Conservation (phyloP, 2,888 invertebrate species). For the Corythucha ciliata region DNA sequence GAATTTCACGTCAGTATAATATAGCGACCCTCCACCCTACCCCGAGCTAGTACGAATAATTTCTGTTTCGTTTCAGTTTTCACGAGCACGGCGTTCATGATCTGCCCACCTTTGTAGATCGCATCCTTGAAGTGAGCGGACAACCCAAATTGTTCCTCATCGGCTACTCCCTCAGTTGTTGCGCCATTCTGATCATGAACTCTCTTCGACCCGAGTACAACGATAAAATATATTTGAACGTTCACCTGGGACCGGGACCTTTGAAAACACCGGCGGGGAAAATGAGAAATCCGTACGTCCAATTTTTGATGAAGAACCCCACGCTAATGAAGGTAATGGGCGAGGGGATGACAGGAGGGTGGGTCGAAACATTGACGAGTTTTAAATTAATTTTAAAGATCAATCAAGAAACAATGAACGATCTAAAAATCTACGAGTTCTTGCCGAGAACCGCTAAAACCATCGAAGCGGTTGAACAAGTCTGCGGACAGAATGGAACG, state of each 20-base stretch:
- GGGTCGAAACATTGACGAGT: too few relatives aligned
- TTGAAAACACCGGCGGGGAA: too few relatives aligned
- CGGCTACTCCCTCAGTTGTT: constrained; percentile 86
- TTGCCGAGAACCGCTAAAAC: not conserved
- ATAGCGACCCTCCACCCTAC: too few relatives aligned
- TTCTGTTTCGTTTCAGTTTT: constrained; percentile 1
- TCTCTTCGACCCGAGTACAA: constrained; percentile 58
- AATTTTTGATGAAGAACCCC: too few relatives aligned
- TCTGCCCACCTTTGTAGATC: constrained; percentile 71
- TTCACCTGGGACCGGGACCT: too few relatives aligned
- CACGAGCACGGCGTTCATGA: constrained; percentile 81
- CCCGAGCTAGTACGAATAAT: too few relatives aligned
- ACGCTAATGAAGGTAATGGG: too few relatives aligned
- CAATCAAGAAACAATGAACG: not conserved
- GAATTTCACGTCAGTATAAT: constrained; percentile 50
- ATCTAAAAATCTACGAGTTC: not conserved
- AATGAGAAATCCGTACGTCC: too few relatives aligned
- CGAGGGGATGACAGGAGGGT: too few relatives aligned
- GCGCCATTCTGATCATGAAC: constrained; percentile 59
- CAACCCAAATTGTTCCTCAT: constrained; percentile 56
- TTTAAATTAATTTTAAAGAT: too few relatives aligned
- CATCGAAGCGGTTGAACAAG: not conserved
- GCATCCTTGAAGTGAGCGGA: constrained; percentile 47
- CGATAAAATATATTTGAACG: constrained; percentile 48
- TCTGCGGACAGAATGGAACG: not conserved